Evolutionary conservation across 2,888 invertebrate genomes (phyloP).

Genomic region (Idaea dimidiata): DNA sequence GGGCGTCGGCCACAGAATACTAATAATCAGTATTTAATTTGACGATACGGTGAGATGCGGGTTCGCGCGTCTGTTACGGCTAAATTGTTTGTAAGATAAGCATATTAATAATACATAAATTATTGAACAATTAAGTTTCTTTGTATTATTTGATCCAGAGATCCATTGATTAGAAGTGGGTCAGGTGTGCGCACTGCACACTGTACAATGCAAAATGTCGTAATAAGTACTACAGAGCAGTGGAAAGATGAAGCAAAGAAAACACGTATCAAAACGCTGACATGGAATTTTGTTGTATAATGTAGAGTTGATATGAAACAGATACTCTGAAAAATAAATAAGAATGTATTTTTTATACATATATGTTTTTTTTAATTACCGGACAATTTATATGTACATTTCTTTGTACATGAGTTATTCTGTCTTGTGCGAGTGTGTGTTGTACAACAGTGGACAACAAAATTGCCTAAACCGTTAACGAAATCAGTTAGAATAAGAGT

Average conservation of each 20-base stretch:
- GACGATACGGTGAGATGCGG: too few relatives aligned
- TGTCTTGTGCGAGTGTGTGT: background rate
- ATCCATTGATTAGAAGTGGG: slow-evolving; percentile 28
- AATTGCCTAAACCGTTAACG: too few relatives aligned
- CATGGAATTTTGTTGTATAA: slow-evolving; percentile 6
- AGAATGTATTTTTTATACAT: too few relatives aligned
- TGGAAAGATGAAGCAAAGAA: background rate
- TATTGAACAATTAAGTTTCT: slow-evolving; percentile 12
- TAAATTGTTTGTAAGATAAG: slow-evolving; percentile 14
- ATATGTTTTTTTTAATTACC: too few relatives aligned
- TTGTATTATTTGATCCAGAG: slow-evolving; percentile 19
- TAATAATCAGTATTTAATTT: too few relatives aligned
- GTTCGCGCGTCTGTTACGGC: too few relatives aligned
- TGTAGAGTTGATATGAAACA: slow-evolving; percentile 12
- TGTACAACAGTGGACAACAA: too few relatives aligned
- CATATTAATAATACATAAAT: slow-evolving; percentile 18
- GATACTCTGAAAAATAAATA: background rate
- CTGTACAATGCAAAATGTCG: slow-evolving; percentile 9
- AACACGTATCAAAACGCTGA: slow-evolving; percentile 17
- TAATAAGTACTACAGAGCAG: slow-evolving; percentile 19
- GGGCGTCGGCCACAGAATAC: too few relatives aligned
- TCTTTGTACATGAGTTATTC: too few relatives aligned
- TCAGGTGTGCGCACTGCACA: slow-evolving; percentile 22
- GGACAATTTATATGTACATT: too few relatives aligned
- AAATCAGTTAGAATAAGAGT: too few relatives aligned